Conservation (phyloP, 2,888 invertebrate genomes). For the Pycnomerus fuliginosus region DNA sequence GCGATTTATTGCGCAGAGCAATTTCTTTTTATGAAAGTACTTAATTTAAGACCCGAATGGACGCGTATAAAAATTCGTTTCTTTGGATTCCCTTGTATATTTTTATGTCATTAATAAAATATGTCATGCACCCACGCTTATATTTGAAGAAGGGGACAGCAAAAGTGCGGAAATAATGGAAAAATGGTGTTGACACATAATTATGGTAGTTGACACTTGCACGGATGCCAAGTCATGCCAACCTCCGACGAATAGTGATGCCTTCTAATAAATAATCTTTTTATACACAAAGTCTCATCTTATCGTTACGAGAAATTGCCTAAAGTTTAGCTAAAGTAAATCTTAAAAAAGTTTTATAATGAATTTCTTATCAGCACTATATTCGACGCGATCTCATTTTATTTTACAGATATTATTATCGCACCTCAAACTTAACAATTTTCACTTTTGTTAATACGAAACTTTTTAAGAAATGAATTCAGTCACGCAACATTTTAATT, state of each 20-base stretch:
- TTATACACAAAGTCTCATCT: background rate
- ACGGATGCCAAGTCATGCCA: constrained; percentile 4
- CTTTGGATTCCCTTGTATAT: constrained; percentile 5
- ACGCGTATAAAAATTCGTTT: constrained; percentile 3
- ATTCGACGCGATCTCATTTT: constrained; percentile 11
- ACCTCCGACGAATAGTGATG: constrained; percentile 1
- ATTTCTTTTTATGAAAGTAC: background rate
- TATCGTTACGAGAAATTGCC: background rate
- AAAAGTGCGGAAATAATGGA: constrained; percentile 18
- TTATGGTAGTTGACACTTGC: constrained; percentile 18
- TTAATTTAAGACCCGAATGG: background rate
- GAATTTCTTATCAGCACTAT: constrained; percentile 18
- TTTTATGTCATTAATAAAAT: constrained; percentile 18
- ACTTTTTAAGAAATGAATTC: no score
- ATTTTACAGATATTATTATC: constrained; percentile 14
- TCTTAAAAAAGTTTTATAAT: constrained; percentile 21
- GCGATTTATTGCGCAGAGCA: background rate
- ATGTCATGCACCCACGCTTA: constrained; percentile 3
- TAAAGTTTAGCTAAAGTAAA: constrained; percentile 17
- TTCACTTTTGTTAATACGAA: no score
- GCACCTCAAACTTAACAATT: no score
- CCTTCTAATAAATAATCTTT: background rate
- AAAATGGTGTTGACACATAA: constrained; percentile 21
- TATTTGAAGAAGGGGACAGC: constrained; percentile 10
- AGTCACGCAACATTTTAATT: no score